These are phyloP conservation scores for Phrynocephalus forsythii DNA, from an alignment of 2,797 vertebrate species.

Conservation along the genomic window DNA sequence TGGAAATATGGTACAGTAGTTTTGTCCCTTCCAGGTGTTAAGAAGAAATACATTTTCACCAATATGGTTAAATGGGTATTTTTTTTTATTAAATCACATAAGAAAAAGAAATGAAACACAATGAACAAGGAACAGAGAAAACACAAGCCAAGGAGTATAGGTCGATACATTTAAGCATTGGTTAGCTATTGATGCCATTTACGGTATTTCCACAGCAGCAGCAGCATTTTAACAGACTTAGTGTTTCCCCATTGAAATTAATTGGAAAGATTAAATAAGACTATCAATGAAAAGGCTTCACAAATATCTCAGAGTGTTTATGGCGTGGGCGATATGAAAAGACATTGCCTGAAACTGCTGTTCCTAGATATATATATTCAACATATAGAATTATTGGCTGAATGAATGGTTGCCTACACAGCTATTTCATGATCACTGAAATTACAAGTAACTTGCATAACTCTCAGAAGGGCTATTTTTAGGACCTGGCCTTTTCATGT, in stretches of 20 bases:
- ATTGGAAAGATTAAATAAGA: constrained; percentile 25
- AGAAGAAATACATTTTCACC: background rate
- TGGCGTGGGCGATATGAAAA: constrained; percentile 39
- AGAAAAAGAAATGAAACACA: constrained; percentile 4
- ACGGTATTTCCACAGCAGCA: background rate
- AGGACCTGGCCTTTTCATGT: constrained; percentile 82
- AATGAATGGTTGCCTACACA: constrained; percentile 70
- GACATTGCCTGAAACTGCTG: constrained; percentile 53
- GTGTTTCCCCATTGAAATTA: constrained; percentile 34
- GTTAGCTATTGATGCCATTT: background rate
- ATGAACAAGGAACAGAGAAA: background rate
- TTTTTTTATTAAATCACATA: background rate
- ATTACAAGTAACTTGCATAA: constrained; percentile 77
- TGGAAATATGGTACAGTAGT: background rate
- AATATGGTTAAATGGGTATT: background rate
- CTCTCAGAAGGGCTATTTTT: constrained; percentile 81
- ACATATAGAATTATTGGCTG: constrained; percentile 63
- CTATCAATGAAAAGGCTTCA: background rate
- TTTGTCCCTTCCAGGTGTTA: constrained; percentile 17
- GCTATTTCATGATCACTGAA: constrained; percentile 74
- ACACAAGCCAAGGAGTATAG: constrained; percentile 3
- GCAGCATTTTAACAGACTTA: background rate
- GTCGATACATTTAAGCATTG: background rate
- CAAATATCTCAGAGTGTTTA: constrained; percentile 5
- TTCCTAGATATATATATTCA: constrained; percentile 63